These are phyloP conservation scores for Sus cebifrons DNA, from an alignment of 2,797 vertebrate species.

Conservation along the genomic window DNA sequence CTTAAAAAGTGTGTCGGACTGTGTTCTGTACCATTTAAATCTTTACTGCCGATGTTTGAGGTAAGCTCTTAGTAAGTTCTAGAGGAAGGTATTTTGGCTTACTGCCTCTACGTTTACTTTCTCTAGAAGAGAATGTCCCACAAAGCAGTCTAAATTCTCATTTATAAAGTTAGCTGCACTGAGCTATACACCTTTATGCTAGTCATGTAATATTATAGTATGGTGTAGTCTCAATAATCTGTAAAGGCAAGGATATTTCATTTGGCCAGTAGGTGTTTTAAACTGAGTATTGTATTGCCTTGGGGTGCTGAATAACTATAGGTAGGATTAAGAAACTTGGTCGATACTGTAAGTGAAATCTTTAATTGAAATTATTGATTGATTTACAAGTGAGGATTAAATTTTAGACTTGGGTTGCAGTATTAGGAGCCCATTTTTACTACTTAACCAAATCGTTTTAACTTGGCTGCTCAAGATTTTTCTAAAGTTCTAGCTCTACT, in stretches of 20 bases:
- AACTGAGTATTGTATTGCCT: conserved; percentile 48
- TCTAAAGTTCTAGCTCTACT: conserved; percentile 55
- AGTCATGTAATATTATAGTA: neutral
- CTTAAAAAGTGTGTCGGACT: neutral
- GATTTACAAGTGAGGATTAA: conserved; percentile 7
- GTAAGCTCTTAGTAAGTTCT: neutral
- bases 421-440: conserved; percentile 37
- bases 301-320: conserved; percentile 4
- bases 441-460: conserved; percentile 59
- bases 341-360: neutral
- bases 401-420: conserved; percentile 53
- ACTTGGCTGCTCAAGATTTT: conserved; percentile 65
- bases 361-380: conserved; percentile 53
- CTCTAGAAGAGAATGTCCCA: neutral
- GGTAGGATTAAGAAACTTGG: conserved; percentile 40
- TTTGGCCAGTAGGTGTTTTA: conserved; percentile 15
- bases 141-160: conserved; percentile 1
- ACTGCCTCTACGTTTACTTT: conserved; percentile 3
- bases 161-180: neutral
- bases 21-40: neutral
- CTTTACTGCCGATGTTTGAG: neutral
- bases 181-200: conserved; percentile 19
- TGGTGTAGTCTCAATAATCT: neutral
- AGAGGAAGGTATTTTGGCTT: neutral
- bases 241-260: conserved; percentile 38